These are phyloP conservation scores for Phyllotreta striolata DNA, from an alignment of 2,888 invertebrate species.

Conservation along the genomic window DNA sequence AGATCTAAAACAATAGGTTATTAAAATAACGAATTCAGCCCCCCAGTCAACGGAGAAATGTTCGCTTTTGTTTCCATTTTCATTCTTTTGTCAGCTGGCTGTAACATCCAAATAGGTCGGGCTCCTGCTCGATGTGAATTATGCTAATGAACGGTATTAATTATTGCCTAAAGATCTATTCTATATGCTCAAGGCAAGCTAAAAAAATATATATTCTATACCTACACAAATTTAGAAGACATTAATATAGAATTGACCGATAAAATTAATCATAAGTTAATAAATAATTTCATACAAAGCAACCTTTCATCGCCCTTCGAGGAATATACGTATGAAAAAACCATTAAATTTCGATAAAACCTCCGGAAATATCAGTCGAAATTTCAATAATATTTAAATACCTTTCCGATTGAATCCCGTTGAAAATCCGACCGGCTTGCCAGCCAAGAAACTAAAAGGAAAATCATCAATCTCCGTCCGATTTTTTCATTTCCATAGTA, in stretches of 20 bases:
- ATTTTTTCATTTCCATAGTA: conserved; percentile 69
- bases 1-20: conserved; percentile 31
- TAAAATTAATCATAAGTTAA: not conserved
- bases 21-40: conserved; percentile 34
- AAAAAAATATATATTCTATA: too few species aligned
- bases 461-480: conserved; percentile 71
- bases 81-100: conserved; percentile 22
- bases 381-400: conserved; percentile 24
- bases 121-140: conserved; percentile 25
- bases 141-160: conserved; percentile 28
- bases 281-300: not conserved
- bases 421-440: conserved; percentile 38
- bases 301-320: too few species aligned
- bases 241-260: too few species aligned
- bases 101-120: conserved; percentile 19
- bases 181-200: too few species aligned
- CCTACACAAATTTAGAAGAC: too few species aligned
- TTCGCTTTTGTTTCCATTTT: conserved; percentile 28
- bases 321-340: conserved; percentile 10
- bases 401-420: conserved; percentile 42
- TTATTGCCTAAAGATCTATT: conserved; percentile 3
- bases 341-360: conserved; percentile 12
- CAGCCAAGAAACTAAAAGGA: conserved; percentile 66
- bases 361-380: conserved; percentile 14
- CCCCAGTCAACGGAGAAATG: conserved; percentile 27